A percentile compares a stretch with the other conserved stretches of the same genome.
phyloP scores from a whole-genome alignment of 2,797 vertebrate genomes.

The Coranthus polyacanthus region DNA sequence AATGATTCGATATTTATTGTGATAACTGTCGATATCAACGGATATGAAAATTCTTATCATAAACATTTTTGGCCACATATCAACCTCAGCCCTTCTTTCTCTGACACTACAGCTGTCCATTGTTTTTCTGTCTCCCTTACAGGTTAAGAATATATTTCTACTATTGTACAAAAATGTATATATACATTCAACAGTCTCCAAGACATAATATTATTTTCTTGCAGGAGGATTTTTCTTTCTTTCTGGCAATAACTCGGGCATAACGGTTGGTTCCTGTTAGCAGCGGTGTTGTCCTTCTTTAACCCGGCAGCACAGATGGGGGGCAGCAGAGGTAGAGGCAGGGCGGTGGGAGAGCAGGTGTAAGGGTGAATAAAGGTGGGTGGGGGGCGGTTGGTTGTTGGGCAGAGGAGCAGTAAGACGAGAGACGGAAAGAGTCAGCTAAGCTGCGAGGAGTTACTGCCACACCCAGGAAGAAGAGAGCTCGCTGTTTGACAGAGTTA shows the following conservation, averaged over 20 bases:
- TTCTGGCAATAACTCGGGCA: background rate
- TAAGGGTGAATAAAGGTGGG: constrained; percentile 5
- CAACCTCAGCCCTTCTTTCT: no score
- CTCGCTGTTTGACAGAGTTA: background rate
- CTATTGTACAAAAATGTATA: no score
- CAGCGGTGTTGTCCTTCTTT: constrained; percentile 5
- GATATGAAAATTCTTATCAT: no score
- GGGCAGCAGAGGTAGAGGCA: background rate
- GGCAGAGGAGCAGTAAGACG: background rate
- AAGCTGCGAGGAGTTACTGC: constrained; percentile 1
- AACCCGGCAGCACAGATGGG: constrained; percentile 13
- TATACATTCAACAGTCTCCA: background rate
- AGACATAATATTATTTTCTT: background rate
- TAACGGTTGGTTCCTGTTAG: background rate
- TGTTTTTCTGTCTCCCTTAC: no score
- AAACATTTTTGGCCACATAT: no score
- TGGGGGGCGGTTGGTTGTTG: background rate
- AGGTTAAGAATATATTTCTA: no score
- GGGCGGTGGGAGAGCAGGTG: constrained; percentile 21
- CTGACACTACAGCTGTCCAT: no score
- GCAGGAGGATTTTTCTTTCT: background rate
- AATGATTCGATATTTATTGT: no score
- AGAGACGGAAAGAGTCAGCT: background rate
- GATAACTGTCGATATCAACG: no score
- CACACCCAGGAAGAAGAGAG: constrained; percentile 23